Conservation (phyloP, 2,113 vertebrate genomes). For the cat (Felis catus) region DNA sequence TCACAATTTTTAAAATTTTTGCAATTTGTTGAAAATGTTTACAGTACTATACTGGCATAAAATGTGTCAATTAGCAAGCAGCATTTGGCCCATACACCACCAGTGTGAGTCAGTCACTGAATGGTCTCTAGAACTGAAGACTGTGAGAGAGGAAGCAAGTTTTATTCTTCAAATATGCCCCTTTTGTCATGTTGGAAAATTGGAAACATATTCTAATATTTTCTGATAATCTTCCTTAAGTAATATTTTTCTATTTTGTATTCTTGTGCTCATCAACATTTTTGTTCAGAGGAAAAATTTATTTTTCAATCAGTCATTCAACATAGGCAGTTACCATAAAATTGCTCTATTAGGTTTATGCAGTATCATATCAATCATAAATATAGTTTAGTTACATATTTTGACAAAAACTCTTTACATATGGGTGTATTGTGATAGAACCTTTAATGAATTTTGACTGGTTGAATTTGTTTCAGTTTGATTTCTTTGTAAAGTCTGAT, state of each 20-base stretch:
- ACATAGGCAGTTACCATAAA: not conserved
- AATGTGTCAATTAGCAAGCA: conserved; percentile 15
- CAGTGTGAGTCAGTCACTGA: not conserved
- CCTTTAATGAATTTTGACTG: not conserved
- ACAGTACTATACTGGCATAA: not conserved
- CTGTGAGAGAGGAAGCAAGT: not conserved
- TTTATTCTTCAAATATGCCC: not conserved
- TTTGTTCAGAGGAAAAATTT: not conserved
- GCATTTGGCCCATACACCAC: not conserved
- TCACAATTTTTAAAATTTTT: not conserved
- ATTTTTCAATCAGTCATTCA: conserved; percentile 19
- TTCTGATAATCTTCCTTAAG: not conserved
- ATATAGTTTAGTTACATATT: not conserved
- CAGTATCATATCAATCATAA: not conserved
- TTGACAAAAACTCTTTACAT: not conserved
- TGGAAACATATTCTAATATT: not conserved
- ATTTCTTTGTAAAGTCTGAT: not conserved
- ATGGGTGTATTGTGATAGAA: not conserved
- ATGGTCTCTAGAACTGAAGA: not conserved
- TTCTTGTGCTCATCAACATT: not conserved
- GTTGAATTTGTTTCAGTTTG: not conserved
- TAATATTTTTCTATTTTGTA: not conserved
- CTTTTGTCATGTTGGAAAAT: not conserved
- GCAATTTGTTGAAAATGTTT: conserved; percentile 18
- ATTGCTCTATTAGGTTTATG: not conserved